These are phyloP conservation scores for Quadroppia sp. DNA, from an alignment of 2,888 invertebrate genomes.

Conservation along the genomic window DNA sequence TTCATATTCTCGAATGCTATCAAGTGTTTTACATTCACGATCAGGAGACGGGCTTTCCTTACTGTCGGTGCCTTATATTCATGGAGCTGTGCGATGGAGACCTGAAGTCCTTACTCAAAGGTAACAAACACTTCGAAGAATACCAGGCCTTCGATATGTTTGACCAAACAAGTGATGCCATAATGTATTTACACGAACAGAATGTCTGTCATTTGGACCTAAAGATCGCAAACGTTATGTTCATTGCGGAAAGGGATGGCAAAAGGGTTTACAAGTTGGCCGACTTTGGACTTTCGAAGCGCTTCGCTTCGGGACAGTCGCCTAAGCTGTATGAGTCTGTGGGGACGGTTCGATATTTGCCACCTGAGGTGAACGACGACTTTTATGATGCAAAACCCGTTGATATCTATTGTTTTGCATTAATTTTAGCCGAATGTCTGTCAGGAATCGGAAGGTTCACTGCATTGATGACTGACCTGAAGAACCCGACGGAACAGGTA, in stretches of 20 bases:
- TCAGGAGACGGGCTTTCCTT: background rate
- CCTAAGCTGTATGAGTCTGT: background rate
- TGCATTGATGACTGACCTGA: background rate
- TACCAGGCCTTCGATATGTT: background rate
- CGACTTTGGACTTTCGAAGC: background rate
- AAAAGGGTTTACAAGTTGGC: background rate
- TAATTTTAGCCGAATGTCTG: background rate
- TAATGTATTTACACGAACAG: background rate
- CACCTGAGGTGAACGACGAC: background rate
- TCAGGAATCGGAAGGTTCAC: background rate
- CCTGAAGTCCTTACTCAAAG: background rate
- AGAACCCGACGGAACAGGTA: no score
- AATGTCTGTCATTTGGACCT: background rate
- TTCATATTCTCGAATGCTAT: background rate
- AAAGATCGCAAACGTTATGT: background rate
- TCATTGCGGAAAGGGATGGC: background rate
- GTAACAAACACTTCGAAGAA: background rate
- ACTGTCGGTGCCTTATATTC: background rate
- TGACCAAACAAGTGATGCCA: background rate
- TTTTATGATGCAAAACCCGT: background rate
- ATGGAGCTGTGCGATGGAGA: slow-evolving; percentile 7
- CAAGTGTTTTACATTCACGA: background rate
- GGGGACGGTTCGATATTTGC: background rate
- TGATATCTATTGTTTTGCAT: background rate
- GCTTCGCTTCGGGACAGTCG: background rate